A percentile compares a stretch with the other conserved stretches of the same genome.
phyloP scores from a whole-genome alignment of 2,888 invertebrate species.

The Dugesia japonica region DNA sequence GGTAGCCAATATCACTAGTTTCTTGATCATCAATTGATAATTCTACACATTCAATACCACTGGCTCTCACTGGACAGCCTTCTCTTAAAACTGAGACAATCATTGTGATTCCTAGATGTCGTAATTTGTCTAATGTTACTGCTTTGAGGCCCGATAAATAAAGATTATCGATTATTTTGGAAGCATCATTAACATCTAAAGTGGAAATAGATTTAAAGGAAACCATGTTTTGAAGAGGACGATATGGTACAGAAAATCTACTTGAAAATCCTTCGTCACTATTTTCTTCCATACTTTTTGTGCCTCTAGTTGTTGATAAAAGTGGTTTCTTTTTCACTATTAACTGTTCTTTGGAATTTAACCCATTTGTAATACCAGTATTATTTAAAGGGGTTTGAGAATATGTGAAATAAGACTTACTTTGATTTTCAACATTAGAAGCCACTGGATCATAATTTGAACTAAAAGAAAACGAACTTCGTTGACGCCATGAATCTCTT shows the following conservation, averaged over 20 bases:
- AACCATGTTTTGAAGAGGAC: not conserved
- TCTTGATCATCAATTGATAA: conserved; percentile 5
- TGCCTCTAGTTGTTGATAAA: not conserved
- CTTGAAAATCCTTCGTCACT: not conserved
- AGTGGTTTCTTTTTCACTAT: not conserved
- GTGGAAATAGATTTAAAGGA: not conserved
- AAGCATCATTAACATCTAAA: not conserved
- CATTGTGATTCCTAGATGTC: not conserved
- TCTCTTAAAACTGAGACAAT: not conserved
- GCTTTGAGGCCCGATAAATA: not conserved
- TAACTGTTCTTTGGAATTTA: not conserved
- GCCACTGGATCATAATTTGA: not conserved
- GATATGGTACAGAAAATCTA: not conserved
- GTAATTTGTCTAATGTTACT: conserved; percentile 7
- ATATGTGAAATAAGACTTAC: not conserved
- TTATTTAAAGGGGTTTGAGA: not conserved
- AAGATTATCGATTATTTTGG: not conserved
- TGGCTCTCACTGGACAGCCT: not conserved
- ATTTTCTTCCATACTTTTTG: conserved; percentile 10
- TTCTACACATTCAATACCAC: not conserved
- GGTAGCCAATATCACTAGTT: not conserved
- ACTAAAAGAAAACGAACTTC: not conserved
- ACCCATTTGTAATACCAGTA: not conserved
- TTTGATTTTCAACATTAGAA: not conserved
- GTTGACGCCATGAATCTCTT: not conserved